phyloP scores from a whole-genome alignment of 1,140 invertebrate genomes.

The Globodera rostochiensis region DNA sequence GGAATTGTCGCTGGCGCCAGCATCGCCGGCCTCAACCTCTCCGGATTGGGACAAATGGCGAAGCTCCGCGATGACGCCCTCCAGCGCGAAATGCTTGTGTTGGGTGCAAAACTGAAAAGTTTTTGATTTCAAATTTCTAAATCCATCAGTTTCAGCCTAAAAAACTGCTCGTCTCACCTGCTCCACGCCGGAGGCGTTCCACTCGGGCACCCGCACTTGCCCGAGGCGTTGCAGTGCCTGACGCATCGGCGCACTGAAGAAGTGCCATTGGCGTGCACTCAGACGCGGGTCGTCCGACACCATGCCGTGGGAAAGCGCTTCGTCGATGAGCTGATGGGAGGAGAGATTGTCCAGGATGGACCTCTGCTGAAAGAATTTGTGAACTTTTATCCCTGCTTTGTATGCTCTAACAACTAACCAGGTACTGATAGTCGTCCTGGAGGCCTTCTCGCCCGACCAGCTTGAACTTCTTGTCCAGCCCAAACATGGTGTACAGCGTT shows the following conservation, averaged over 20 bases:
- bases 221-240: constrained; percentile 14
- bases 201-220: constrained; percentile 17
- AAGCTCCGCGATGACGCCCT: constrained; percentile 12
- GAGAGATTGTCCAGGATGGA: constrained; percentile 17
- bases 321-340: constrained; percentile 19
- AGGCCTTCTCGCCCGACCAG: constrained; percentile 41
- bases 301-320: not conserved
- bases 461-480: constrained; percentile 60
- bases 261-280: constrained; percentile 16
- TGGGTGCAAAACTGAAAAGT: constrained; percentile 21
- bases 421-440: constrained; percentile 39
- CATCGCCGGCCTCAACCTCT: not conserved
- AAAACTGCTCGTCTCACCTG: not conserved
- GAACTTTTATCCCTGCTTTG: not conserved
- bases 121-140: not conserved
- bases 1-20: not conserved
- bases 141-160: not conserved
- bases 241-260: constrained; percentile 17
- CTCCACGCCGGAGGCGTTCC: constrained; percentile 4
- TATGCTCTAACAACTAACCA: constrained; percentile 14
- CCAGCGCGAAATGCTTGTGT: constrained; percentile 2
- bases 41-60: constrained; percentile 15
- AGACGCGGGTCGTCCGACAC: not conserved
- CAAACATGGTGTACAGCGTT: constrained; percentile 62
- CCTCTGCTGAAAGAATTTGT: constrained; percentile 10